A percentile compares a stretch with the other conserved stretches of the same genome.
Conservation (phyloP, 1,140 invertebrate genomes). For the Riptortus pedestris region DNA sequence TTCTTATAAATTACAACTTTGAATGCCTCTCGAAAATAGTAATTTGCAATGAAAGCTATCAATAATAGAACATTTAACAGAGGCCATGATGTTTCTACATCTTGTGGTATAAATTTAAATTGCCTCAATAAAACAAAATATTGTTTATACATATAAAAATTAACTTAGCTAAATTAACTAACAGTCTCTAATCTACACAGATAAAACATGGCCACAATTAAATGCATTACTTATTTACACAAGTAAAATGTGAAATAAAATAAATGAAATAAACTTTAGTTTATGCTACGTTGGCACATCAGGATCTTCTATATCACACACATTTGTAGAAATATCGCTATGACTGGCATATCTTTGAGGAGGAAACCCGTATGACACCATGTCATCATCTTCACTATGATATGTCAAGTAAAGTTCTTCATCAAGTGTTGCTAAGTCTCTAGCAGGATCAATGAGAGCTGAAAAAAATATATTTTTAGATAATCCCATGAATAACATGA, state of each 20-base stretch:
- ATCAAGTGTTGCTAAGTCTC: conserved; percentile 55
- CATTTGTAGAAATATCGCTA: conserved; percentile 73
- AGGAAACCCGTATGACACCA: conserved; percentile 55
- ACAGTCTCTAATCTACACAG: not conserved
- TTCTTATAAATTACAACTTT: not conserved
- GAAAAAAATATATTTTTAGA: too few species aligned
- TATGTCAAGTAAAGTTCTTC: conserved; percentile 73
- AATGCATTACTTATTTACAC: not conserved
- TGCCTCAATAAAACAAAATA: not conserved
- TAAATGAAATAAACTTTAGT: conserved; percentile 13
- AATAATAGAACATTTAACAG: not conserved
- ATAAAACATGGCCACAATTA: not conserved
- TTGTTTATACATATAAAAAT: not conserved
- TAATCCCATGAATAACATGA: too few species aligned
- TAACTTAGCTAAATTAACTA: not conserved
- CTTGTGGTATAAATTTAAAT: not conserved
- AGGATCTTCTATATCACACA: conserved; percentile 90
- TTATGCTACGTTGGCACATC: conserved; percentile 39
- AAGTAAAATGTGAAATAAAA: not conserved
- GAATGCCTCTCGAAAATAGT: not conserved
- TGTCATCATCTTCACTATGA: conserved; percentile 55
- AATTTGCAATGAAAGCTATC: not conserved
- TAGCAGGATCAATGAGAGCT: conserved; percentile 42
- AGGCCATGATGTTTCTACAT: not conserved
- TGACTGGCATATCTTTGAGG: conserved; percentile 46